These are phyloP conservation scores for Eriocheir sinensis DNA, from an alignment of 1,140 invertebrate genomes.

Conservation along the genomic window DNA sequence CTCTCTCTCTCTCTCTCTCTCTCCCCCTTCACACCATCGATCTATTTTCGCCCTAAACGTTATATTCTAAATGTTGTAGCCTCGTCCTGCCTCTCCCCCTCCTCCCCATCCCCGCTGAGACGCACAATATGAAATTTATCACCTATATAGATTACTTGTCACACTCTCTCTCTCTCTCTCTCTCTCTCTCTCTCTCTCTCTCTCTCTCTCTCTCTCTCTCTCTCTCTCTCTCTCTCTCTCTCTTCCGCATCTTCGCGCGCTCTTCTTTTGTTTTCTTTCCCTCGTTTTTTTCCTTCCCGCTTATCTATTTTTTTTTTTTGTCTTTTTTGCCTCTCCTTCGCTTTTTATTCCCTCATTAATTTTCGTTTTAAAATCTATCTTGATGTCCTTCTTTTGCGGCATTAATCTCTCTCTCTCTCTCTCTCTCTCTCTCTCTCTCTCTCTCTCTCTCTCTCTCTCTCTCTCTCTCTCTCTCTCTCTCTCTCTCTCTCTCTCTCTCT, in stretches of 20 bases:
- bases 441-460: conserved; percentile 9
- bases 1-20: conserved; percentile 52
- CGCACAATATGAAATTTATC: not conserved
- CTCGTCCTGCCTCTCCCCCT: not conserved
- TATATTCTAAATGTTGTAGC: too few relatives aligned
- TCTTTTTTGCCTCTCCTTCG: too few relatives aligned
- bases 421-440: not conserved
- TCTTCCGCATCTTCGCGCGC: not conserved
- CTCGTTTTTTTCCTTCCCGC: not conserved
- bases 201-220: not conserved
- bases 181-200: not conserved
- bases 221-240: not conserved
- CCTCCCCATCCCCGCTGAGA: not conserved
- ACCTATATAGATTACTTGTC: not conserved
- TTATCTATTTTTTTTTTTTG: not conserved
- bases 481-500: not conserved
- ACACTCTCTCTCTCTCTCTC: not conserved
- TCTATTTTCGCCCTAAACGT: not conserved
- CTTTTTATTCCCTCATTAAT: too few relatives aligned
- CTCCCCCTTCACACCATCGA: not conserved
- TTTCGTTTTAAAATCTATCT: too few relatives aligned
- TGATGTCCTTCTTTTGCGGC: not conserved
- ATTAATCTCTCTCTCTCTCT: not conserved
- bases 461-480: not conserved
- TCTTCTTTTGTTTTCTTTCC: not conserved